Conservation (phyloP, 2,888 invertebrate species). For the Diarsia brunnea region DNA sequence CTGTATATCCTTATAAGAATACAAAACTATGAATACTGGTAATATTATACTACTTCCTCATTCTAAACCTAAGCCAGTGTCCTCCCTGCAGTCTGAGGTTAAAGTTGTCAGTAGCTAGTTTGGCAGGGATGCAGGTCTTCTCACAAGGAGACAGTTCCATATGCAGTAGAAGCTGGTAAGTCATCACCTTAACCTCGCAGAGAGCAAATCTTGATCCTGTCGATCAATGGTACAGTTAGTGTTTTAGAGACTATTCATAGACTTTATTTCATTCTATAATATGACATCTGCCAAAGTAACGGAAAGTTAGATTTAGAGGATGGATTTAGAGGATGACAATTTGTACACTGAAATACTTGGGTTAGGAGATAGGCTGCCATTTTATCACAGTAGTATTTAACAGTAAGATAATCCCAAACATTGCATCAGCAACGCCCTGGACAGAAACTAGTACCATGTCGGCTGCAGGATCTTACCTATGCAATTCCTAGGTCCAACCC, state of each 20-base stretch:
- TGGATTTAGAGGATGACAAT: too few relatives aligned
- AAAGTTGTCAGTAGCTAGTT: slow-evolving; percentile 69
- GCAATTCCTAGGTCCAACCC: slow-evolving; percentile 91
- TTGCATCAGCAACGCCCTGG: not conserved
- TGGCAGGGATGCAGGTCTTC: slow-evolving; percentile 74
- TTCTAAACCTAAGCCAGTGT: slow-evolving; percentile 75
- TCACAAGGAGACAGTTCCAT: slow-evolving; percentile 76
- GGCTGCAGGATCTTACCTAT: slow-evolving; percentile 83
- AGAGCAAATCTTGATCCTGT: slow-evolving; percentile 82
- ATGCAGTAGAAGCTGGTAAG: slow-evolving; percentile 79
- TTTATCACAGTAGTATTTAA: not conserved
- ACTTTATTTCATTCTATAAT: not conserved
- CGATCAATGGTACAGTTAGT: not conserved
- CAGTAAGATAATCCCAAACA: not conserved
- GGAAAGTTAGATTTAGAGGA: too few relatives aligned
- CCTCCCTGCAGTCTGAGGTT: slow-evolving; percentile 77
- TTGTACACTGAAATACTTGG: too few relatives aligned
- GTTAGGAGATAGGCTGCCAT: not conserved
- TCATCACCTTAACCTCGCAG: slow-evolving; percentile 82
- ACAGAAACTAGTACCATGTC: not conserved
- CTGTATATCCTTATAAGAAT: not conserved
- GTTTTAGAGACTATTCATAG: not conserved
- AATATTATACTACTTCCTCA: slow-evolving; percentile 38
- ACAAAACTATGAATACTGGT: not conserved
- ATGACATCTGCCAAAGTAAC: not conserved